These are phyloP conservation scores for Colletes collaris DNA, from an alignment of 2,888 invertebrate genomes.

Conservation along the genomic window DNA sequence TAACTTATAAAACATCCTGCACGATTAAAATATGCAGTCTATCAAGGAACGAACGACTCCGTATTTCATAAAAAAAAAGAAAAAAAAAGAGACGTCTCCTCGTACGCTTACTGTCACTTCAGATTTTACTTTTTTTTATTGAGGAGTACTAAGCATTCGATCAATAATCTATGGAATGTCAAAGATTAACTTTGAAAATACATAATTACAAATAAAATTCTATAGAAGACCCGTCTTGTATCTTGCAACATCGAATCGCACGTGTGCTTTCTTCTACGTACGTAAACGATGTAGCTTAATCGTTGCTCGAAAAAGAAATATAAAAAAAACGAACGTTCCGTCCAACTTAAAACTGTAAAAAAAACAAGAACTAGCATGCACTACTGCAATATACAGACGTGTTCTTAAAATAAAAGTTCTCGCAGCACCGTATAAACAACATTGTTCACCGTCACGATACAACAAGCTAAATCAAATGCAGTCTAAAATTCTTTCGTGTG, in stretches of 20 bases:
- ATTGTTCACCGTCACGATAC: conserved; percentile 29
- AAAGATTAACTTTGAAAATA: conserved; percentile 13
- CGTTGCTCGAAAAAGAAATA: conserved; percentile 17
- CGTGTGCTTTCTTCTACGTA: conserved; percentile 25
- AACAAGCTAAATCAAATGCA: conserved; percentile 55
- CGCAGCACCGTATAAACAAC: conserved; percentile 57
- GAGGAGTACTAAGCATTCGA: conserved; percentile 16
- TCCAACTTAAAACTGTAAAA: conserved; percentile 38
- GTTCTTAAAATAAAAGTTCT: conserved; percentile 38
- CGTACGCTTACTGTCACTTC: conserved; percentile 46
- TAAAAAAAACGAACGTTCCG: conserved; percentile 29
- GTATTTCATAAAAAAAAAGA: not conserved
- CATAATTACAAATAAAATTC: conserved; percentile 16
- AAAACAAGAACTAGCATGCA: conserved; percentile 64
- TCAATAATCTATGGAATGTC: conserved; percentile 43
- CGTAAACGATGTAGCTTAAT: conserved; percentile 9
- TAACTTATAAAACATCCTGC: conserved; percentile 14
- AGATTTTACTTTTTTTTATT: conserved; percentile 32
- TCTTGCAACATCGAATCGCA: conserved; percentile 32
- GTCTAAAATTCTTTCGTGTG: conserved; percentile 36
- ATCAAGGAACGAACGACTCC: conserved; percentile 10
- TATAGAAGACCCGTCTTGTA: not conserved
- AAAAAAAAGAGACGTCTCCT: not conserved
- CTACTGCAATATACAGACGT: conserved; percentile 48
- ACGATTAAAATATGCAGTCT: conserved; percentile 22